These are phyloP conservation scores for Psettodes erumei DNA, from an alignment of 2,113 vertebrate genomes.

Conservation along the genomic window DNA sequence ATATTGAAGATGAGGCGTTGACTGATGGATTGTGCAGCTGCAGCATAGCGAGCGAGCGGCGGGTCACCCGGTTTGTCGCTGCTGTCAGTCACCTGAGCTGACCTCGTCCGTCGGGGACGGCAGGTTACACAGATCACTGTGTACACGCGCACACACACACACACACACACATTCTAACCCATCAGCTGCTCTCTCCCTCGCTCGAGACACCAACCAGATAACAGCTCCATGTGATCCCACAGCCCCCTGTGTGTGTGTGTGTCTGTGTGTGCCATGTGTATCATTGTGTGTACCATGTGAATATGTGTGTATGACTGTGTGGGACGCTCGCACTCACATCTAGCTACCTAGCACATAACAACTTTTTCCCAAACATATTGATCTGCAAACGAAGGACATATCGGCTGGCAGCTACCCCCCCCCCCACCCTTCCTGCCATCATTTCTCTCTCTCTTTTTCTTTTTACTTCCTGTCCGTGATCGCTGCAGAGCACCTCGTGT, in stretches of 20 bases:
- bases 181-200: conserved; percentile 7
- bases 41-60: neutral
- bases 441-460: neutral
- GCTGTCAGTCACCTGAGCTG: conserved; percentile 54
- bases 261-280: conserved; percentile 1
- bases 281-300: neutral
- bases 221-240: neutral
- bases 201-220: conserved; percentile 12
- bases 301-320: conserved; percentile 5
- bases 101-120: conserved; percentile 14
- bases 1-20: neutral
- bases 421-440: neutral
- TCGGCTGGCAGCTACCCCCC: neutral
- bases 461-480: conserved; percentile 56
- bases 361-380: conserved; percentile 60
- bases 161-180: conserved; percentile 7
- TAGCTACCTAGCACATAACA: conserved; percentile 44
- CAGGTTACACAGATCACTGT: conserved; percentile 26
- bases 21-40: neutral
- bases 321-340: conserved; percentile 36
- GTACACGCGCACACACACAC: conserved; percentile 17
- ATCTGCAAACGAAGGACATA: conserved; percentile 51
- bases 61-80: neutral
- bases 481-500: conserved; percentile 60
- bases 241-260: neutral